Evolutionary conservation across 1,140 invertebrate genomes (phyloP), one percentile per base, ranked within the genome.

Genomic region (Heliconius eleuchia): DNA sequence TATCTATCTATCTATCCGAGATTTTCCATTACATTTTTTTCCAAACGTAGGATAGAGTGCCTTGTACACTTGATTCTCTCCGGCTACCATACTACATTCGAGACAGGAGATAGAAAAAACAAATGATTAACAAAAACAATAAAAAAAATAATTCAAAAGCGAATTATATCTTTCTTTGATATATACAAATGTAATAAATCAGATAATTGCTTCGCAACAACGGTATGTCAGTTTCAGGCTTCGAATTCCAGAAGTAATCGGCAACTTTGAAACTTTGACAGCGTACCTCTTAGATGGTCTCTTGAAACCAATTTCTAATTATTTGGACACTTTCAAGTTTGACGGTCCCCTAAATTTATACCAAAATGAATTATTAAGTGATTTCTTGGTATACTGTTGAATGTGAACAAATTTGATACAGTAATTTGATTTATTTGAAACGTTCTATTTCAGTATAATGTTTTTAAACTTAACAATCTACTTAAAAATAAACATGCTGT

Each of bases 221-320:
- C 76, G 76, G 71, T 72, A 30, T 71, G 76, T 81, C 80, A 78
- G 76, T 74, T 78, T 34, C 73, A 74, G 80, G 71, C 37, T 72
- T 46, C 71, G 37, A 23, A 75, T 70, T 71, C 46, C 76, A 77
- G 72, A 75, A 74, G 73, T 78, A 18, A 60, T 74, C 66, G 60
- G 8, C 30, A 79, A 80, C 74, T 80, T 76, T 9, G 34, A 79
- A 82, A 57, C 73, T 81, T 82, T 79, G 80, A 82, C 77, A 79
- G 73, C 55, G 70, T 37, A 78, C 70, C 71, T 76, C 60, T 79
- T 79, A 75, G 74, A 74, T 50, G 74, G 60, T 71, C 73, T 42
- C 50, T 80, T 18, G 74, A 57, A 72, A 76, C 73, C 70, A 50
- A 57, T 72, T 72, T 60, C 42, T 46, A 80, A 80, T 80, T 80